Base-by-base conservation (phyloP, 2,113 vertebrate genomes). In the Tringa solitaria region DNA sequence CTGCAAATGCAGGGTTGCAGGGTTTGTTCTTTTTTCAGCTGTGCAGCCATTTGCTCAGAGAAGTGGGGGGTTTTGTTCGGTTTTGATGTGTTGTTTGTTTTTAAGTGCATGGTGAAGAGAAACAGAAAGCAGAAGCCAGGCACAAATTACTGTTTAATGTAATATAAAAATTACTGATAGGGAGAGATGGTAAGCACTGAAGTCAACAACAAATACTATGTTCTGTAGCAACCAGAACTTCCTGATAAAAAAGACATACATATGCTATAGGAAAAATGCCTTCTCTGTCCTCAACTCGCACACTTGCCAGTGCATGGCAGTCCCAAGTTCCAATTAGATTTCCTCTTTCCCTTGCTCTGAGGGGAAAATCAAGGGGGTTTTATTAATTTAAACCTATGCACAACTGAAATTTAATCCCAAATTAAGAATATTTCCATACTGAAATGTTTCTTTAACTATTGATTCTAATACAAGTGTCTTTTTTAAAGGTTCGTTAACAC, bases 111-210 rank as follows among this genome's bases (percentile, higher is more conserved):
- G 24, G 65, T 54, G 68, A 97, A 94, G 78, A 73, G 61, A 97
- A 95, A 83, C 93, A 97, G 89, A 96, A 97, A 89, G 69, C 14
- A 73, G 86, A 97, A 96, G 60, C 32, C 48, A 93, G 75, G 87
- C 86, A 94, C 43, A 89, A 96, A 75, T 79, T 92, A 87, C 65
- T 67, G 63, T 92, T 96, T 95, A 96, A 94, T 90, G 45, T 50
- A 96, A 96, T 69, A 86, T 83, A 85, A 88, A 95, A 96, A 97
- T 90, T 84, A 90, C 26, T 2, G 3, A 64, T 16, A 89, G 72
- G 84, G 95, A 93, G 74, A 96, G 84, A 97, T 9, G 8, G 92
- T 54, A 95, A 87, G 67, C 82, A 88, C 27, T 93, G 48, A 94
- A 91, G 85, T 69, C 27, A 27, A 84, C 22, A 91, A 24, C 8